Evolutionary conservation across 2,888 invertebrate genomes (phyloP).

Genomic region (Teleogryllus oceanicus): DNA sequence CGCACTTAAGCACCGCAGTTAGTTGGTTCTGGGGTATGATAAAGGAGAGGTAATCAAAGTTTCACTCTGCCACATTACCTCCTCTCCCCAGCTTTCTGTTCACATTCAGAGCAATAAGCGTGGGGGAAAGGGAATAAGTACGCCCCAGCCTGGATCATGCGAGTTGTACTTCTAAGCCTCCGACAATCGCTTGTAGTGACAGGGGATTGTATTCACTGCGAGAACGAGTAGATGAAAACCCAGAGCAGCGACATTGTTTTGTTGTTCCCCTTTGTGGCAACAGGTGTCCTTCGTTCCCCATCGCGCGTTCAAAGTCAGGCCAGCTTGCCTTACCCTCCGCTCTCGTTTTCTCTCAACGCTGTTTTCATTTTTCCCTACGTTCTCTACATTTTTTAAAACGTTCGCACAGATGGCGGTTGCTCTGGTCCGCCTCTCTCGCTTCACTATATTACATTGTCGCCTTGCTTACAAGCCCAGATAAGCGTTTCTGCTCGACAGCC

Average conservation of each 20-base stretch:
- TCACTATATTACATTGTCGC: neutral
- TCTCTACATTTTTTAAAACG: constrained; percentile 4
- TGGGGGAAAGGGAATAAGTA: too few relatives aligned
- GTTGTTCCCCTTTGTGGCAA: constrained; percentile 6
- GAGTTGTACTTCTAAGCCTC: too few relatives aligned
- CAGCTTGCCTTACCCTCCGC: neutral
- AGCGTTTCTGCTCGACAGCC: neutral
- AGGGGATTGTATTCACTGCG: too few relatives aligned
- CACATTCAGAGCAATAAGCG: too few relatives aligned
- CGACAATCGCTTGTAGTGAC: too few relatives aligned
- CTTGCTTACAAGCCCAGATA: neutral
- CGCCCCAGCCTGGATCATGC: too few relatives aligned
- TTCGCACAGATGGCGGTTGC: neutral
- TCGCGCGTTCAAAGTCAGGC: neutral
- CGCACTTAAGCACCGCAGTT: too few relatives aligned
- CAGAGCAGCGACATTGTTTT: neutral
- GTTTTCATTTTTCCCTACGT: neutral
- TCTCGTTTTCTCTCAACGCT: neutral
- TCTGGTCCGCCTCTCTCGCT: neutral
- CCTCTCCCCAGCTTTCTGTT: too few relatives aligned
- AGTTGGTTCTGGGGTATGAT: too few relatives aligned
- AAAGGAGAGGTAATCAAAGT: too few relatives aligned
- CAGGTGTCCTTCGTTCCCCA: constrained; percentile 9
- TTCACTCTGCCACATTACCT: too few relatives aligned
- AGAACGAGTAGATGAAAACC: too few relatives aligned